These are phyloP conservation scores for Mormoops blainvillei DNA, from an alignment of 2,113 vertebrate species.

Conservation along the genomic window DNA sequence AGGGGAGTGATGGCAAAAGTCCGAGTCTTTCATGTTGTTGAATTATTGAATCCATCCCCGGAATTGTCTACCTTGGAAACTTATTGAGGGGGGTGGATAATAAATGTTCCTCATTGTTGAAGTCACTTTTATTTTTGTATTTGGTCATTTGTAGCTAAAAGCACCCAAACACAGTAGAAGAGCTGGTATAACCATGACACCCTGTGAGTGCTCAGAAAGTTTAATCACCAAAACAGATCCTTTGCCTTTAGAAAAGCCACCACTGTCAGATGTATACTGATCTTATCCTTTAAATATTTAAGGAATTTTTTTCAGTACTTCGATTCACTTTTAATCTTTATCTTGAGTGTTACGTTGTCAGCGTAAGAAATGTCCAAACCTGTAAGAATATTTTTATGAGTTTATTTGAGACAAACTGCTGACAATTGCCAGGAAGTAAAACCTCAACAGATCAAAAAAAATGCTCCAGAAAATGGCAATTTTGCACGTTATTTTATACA, in stretches of 20 bases:
- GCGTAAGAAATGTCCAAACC: too few species aligned
- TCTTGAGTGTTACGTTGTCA: background rate
- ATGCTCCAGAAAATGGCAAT: too few species aligned
- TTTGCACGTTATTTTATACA: too few species aligned
- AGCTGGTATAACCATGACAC: background rate
- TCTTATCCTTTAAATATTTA: background rate
- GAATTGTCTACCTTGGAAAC: background rate
- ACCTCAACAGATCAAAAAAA: too few species aligned
- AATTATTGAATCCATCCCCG: background rate
- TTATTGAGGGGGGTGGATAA: background rate
- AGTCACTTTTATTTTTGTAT: constrained; percentile 12
- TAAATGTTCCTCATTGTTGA: background rate
- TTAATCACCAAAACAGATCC: background rate
- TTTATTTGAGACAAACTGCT: too few species aligned
- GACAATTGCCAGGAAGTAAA: too few species aligned
- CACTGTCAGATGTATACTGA: background rate
- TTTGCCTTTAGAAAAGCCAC: background rate
- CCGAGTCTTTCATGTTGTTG: background rate
- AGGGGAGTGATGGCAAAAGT: background rate
- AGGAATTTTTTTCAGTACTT: background rate
- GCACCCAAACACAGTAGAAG: background rate
- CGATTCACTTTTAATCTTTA: constrained; percentile 9
- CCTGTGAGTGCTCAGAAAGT: background rate
- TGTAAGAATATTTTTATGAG: too few species aligned
- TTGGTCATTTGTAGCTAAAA: background rate